Conservation (phyloP, 2,113 vertebrate genomes). For the Hemibagrus wyckioides region DNA sequence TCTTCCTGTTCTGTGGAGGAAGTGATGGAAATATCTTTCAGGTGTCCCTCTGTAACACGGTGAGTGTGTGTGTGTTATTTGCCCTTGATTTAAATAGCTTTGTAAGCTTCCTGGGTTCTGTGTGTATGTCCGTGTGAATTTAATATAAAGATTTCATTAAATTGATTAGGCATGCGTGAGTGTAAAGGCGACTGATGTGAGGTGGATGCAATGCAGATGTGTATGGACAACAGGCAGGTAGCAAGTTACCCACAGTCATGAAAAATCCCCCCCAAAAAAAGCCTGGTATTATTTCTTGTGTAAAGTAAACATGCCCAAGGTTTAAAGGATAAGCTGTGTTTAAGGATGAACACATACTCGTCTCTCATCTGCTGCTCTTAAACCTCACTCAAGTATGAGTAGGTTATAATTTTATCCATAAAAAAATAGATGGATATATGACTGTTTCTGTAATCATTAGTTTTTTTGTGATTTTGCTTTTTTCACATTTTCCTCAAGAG, state of each 20-base stretch:
- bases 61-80: slow-evolving; percentile 59
- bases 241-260: background rate
- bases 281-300: too few relatives aligned
- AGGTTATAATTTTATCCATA: too few relatives aligned
- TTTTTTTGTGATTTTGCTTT: too few relatives aligned
- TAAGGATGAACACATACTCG: too few relatives aligned
- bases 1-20: slow-evolving; percentile 90
- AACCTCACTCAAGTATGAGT: too few relatives aligned
- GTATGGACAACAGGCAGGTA: background rate
- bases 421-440: background rate
- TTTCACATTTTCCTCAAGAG: too few relatives aligned
- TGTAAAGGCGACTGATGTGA: background rate
- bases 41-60: slow-evolving; percentile 86
- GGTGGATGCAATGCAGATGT: background rate
- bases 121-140: background rate
- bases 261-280: too few relatives aligned
- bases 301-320: too few relatives aligned
- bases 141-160: background rate
- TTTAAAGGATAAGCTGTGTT: too few relatives aligned
- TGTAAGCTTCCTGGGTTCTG: background rate
- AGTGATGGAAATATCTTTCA: slow-evolving; percentile 92
- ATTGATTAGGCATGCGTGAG: background rate
- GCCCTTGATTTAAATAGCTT: background rate
- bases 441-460: background rate
- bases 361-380: too few relatives aligned